These are phyloP conservation scores for Agrypnia vestita DNA, from an alignment of 1,140 invertebrate genomes.

Conservation along the genomic window DNA sequence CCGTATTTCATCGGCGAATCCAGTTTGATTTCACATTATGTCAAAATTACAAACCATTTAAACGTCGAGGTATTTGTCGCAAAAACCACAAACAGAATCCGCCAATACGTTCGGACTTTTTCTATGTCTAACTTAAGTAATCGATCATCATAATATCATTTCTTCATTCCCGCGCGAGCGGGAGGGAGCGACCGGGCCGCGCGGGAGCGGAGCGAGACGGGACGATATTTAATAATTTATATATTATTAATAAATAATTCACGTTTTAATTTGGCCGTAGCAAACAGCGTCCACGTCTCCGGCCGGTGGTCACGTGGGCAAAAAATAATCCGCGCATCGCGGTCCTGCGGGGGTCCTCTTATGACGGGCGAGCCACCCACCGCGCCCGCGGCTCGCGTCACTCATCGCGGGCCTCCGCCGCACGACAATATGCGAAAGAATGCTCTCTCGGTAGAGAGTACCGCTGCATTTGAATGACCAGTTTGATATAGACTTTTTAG, in stretches of 20 bases:
- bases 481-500: too few species aligned
- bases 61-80: conserved; percentile 1
- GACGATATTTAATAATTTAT: conserved; percentile 51
- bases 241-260: conserved; percentile 54
- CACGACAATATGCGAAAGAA: conserved; percentile 1
- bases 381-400: conserved; percentile 23
- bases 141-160: conserved; percentile 52
- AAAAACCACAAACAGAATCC: conserved; percentile 39
- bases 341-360: conserved; percentile 36
- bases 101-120: conserved; percentile 36
- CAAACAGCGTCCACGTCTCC: conserved; percentile 36
- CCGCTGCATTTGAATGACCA: too few species aligned
- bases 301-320: conserved; percentile 40
- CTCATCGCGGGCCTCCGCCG: background rate
- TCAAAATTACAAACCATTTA: background rate
- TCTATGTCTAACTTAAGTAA: conserved; percentile 50
- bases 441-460: too few species aligned
- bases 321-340: conserved; percentile 28
- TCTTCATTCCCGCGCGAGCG: conserved; percentile 41
- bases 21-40: conserved; percentile 33
- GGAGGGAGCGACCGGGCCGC: background rate
- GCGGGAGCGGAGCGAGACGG: conserved; percentile 2
- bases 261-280: conserved; percentile 48
- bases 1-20: background rate
- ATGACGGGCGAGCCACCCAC: conserved; percentile 49